Evolutionary conservation across 2,113 vertebrate species (phyloP).

Genomic region (Phyllopteryx taeniolatus): DNA sequence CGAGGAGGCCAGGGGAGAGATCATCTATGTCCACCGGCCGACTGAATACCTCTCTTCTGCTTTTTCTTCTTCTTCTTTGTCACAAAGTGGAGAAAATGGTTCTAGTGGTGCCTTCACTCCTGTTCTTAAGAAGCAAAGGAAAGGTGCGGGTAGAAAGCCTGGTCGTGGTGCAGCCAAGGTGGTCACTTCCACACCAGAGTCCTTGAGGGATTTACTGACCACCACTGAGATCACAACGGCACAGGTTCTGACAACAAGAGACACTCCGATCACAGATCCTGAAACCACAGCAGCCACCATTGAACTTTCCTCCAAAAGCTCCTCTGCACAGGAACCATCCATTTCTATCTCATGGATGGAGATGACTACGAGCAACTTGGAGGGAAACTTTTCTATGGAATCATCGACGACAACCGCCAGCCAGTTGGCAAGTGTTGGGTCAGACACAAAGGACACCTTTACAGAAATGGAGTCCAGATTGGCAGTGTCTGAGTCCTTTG

Average conservation of each 20-base stretch:
- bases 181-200: slow-evolving; percentile 19
- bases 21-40: slow-evolving; percentile 52
- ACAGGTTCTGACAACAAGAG: slow-evolving; percentile 23
- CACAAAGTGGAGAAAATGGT: slow-evolving; percentile 16
- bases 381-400: slow-evolving; percentile 16
- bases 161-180: slow-evolving; percentile 10
- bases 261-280: slow-evolving; percentile 23
- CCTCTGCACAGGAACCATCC: slow-evolving; percentile 31
- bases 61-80: slow-evolving; percentile 8
- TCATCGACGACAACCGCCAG: slow-evolving; percentile 5
- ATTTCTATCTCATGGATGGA: slow-evolving; percentile 59
- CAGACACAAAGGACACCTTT: slow-evolving; percentile 7
- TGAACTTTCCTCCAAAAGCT: slow-evolving; percentile 21
- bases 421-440: slow-evolving; percentile 29
- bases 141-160: slow-evolving; percentile 8
- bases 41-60: slow-evolving; percentile 27
- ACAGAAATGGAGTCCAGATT: slow-evolving; percentile 63
- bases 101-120: slow-evolving; percentile 35
- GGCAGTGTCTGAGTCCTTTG: slow-evolving; percentile 58
- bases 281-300: slow-evolving; percentile 9
- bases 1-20: slow-evolving; percentile 67
- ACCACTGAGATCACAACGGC: slow-evolving; percentile 42
- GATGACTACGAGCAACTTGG: slow-evolving; percentile 2
- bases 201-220: slow-evolving; percentile 36
- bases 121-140: slow-evolving; percentile 35